These are phyloP conservation scores for Pseudochromis fuscus DNA, from an alignment of 2,797 vertebrate genomes.

Conservation along the genomic window DNA sequence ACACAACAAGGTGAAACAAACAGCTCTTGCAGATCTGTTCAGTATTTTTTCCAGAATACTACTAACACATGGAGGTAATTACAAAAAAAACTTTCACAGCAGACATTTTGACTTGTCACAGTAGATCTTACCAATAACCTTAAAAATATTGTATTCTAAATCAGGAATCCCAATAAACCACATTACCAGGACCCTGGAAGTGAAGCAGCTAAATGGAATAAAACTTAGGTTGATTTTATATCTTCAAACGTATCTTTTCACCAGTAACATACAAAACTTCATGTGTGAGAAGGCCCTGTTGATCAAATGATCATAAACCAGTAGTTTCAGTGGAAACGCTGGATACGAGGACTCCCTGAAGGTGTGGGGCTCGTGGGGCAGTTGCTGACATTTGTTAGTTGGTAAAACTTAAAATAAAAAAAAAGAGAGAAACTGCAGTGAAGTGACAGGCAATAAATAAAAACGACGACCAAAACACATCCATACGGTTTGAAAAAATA, in stretches of 20 bases:
- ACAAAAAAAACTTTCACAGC: no score
- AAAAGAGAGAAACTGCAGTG: not conserved
- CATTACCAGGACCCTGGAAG: not conserved
- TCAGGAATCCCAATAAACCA: constrained; percentile 9
- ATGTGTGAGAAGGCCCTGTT: not conserved
- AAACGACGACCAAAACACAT: not conserved
- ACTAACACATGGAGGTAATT: no score
- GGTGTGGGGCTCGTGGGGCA: constrained; percentile 1
- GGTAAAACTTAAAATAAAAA: not conserved
- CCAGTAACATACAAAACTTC: constrained; percentile 1
- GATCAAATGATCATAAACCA: not conserved
- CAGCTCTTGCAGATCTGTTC: no score
- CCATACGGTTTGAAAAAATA: not conserved
- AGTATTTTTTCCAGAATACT: no score
- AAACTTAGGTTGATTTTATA: not conserved
- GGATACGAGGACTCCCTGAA: not conserved
- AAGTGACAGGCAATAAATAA: not conserved
- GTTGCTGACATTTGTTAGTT: not conserved
- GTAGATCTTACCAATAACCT: no score
- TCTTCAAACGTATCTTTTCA: not conserved
- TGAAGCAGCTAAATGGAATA: not conserved
- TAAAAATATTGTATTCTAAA: no score
- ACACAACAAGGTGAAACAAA: no score
- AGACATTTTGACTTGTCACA: not conserved
- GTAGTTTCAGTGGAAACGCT: no score